Evolutionary conservation across 2,797 vertebrate genomes (phyloP).

Genomic region (Sitta carolinensis): DNA sequence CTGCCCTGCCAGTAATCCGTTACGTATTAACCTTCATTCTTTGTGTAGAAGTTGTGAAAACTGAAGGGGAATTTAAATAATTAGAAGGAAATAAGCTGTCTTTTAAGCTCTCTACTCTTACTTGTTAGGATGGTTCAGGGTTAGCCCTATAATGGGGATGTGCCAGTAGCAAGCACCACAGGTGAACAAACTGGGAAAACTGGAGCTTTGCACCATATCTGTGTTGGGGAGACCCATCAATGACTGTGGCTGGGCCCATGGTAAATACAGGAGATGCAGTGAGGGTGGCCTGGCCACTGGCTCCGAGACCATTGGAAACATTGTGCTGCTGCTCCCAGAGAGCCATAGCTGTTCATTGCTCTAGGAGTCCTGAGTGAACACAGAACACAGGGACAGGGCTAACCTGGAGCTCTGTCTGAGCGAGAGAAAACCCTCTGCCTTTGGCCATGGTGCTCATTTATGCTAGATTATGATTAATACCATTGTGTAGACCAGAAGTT

Average conservation of each 20-base stretch:
- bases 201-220: background rate
- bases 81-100: background rate
- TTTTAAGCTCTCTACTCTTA: background rate
- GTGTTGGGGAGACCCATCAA: accelerated
- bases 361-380: background rate
- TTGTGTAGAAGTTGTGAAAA: background rate
- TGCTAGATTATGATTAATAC: background rate
- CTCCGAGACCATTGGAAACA: accelerated
- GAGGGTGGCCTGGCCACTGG: accelerated
- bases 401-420: background rate
- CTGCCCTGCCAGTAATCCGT: slow-evolving; percentile 23
- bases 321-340: accelerated
- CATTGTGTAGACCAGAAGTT: background rate
- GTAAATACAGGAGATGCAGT: accelerated
- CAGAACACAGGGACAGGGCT: background rate
- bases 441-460: background rate
- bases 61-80: background rate
- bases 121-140: background rate
- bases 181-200: background rate
- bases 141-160: background rate
- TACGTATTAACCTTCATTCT: slow-evolving; percentile 39
- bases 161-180: background rate
- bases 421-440: background rate
- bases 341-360: background rate
- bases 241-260: background rate